Evolutionary conservation across 2,888 invertebrate genomes (phyloP).

Genomic region (Parthenolecanium corni): DNA sequence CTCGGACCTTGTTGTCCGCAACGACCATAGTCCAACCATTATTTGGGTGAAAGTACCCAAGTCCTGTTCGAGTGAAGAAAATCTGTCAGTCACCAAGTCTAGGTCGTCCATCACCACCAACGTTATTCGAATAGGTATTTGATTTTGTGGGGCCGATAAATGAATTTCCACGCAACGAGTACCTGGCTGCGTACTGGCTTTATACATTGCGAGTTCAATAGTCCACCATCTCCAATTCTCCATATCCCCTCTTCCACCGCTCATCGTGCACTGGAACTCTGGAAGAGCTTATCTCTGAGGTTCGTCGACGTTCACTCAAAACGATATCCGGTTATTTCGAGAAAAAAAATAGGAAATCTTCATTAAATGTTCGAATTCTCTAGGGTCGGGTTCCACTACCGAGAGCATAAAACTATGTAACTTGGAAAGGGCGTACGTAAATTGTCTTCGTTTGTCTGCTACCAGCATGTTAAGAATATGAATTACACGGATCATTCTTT

Average conservation of each 20-base stretch:
- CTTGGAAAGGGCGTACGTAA: slow-evolving; percentile 5
- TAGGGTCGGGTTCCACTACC: not conserved
- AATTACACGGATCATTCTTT: not conserved
- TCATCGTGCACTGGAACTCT: not conserved
- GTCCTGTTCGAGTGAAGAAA: too few relatives aligned
- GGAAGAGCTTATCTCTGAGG: not conserved
- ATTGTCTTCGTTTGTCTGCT: slow-evolving; percentile 19
- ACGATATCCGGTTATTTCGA: slow-evolving; percentile 20
- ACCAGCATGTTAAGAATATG: slow-evolving; percentile 2
- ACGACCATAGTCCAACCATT: too few relatives aligned
- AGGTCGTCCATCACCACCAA: too few relatives aligned
- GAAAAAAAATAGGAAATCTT: slow-evolving; percentile 26
- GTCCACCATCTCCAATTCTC: not conserved
- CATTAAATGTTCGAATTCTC: slow-evolving; percentile 16
- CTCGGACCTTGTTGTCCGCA: too few relatives aligned
- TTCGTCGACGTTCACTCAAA: not conserved
- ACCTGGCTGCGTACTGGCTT: too few relatives aligned
- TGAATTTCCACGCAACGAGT: too few relatives aligned
- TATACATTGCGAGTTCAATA: too few relatives aligned
- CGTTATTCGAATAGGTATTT: too few relatives aligned
- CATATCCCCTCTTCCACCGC: not conserved
- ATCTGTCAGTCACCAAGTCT: too few relatives aligned
- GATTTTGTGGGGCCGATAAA: too few relatives aligned
- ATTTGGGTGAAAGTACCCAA: not conserved
- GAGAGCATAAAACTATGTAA: not conserved